Percentiles rank a stretch among this genome's conserved stretches.
Evolutionary conservation across 2,113 vertebrate species (phyloP).

Genomic region (Hemicordylus capensis): DNA sequence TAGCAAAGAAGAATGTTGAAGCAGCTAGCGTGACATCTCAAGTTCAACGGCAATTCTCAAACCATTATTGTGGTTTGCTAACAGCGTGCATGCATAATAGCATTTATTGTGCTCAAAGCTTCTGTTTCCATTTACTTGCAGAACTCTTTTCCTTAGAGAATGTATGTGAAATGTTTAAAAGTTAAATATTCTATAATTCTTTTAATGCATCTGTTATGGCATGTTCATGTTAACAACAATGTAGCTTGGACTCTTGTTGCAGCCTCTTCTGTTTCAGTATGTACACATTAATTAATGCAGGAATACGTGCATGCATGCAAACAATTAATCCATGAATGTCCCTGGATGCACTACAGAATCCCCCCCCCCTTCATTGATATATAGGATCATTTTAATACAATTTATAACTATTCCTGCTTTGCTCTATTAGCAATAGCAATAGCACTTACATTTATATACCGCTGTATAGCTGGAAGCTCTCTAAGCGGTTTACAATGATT

Average conservation of each 20-base stretch:
- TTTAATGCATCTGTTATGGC: fast-evolving
- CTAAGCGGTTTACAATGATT: no score
- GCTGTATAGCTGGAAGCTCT: no score
- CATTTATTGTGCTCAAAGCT: not conserved
- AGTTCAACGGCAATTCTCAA: not conserved
- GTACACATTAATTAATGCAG: no score
- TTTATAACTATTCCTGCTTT: no score
- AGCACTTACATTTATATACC: no score
- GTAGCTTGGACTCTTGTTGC: not conserved
- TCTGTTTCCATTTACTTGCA: not conserved
- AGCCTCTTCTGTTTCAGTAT: not conserved
- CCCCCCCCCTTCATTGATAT: no score
- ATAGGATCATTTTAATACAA: no score
- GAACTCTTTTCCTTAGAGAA: not conserved
- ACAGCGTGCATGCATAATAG: not conserved
- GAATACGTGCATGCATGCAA: no score
- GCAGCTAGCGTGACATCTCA: not conserved
- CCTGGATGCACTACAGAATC: no score
- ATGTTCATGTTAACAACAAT: not conserved
- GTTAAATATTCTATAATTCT: not conserved
- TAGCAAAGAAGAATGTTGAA: not conserved
- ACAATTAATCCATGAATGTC: no score
- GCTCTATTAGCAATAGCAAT: no score
- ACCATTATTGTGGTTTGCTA: not conserved
- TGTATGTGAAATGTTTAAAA: not conserved